Evolutionary conservation across 2,888 invertebrate genomes (phyloP).

Genomic region (Temnothorax unifasciatus): DNA sequence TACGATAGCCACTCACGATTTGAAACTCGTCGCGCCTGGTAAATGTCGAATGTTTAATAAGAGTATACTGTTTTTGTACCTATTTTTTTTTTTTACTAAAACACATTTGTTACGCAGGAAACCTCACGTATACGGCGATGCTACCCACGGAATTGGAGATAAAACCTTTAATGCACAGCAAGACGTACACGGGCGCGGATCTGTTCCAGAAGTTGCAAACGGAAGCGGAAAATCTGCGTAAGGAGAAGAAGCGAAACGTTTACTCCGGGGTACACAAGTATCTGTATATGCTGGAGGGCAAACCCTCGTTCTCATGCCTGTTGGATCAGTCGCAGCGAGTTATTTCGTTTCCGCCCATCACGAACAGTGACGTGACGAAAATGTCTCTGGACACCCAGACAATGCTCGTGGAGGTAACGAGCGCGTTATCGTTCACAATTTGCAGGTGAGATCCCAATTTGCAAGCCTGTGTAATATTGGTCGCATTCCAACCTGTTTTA

Average conservation of each 20-base stretch:
- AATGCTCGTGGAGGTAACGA: slow-evolving; percentile 93
- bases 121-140: slow-evolving; percentile 90
- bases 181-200: slow-evolving; percentile 89
- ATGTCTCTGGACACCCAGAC: slow-evolving; percentile 90
- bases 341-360: slow-evolving; percentile 95
- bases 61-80: background rate
- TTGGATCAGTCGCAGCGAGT: slow-evolving; percentile 89
- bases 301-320: slow-evolving; percentile 91
- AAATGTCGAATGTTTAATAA: slow-evolving; percentile 54
- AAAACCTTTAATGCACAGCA: slow-evolving; percentile 89
- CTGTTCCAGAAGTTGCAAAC: slow-evolving; percentile 90
- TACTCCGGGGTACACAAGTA: slow-evolving; percentile 95
- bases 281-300: slow-evolving; percentile 92
- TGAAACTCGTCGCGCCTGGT: slow-evolving; percentile 89
- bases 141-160: slow-evolving; percentile 89
- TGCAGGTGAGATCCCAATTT: slow-evolving; percentile 86
- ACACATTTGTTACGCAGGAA: slow-evolving; percentile 83
- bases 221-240: slow-evolving; percentile 93
- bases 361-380: slow-evolving; percentile 94
- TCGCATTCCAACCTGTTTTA: no score
- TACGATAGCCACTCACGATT: slow-evolving; percentile 95
- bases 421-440: slow-evolving; percentile 89
- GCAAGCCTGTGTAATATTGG: background rate
- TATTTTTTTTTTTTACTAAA: slow-evolving; percentile 19
- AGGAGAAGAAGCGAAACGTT: slow-evolving; percentile 94